Conservation (phyloP, 1,140 invertebrate genomes). For the Aphidius ervi region DNA sequence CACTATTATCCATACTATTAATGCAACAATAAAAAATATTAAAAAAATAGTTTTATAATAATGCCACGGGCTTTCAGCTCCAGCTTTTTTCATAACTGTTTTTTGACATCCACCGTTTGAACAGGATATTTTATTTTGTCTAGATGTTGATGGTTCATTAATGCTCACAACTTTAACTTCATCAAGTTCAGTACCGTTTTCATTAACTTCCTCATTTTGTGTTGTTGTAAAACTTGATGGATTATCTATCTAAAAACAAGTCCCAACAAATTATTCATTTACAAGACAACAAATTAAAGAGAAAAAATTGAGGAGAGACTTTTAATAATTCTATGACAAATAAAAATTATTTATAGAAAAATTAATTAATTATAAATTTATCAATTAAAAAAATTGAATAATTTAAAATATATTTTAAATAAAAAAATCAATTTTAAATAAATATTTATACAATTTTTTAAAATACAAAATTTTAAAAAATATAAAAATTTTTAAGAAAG, state of each 20-base stretch:
- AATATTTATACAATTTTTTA: no score
- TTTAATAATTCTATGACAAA: no score
- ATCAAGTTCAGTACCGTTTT: conserved; percentile 32
- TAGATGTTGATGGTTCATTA: conserved; percentile 24
- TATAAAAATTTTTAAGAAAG: no score
- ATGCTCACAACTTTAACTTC: conserved; percentile 30
- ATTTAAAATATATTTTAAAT: no score
- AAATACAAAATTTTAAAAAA: no score
- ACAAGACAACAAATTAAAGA: no score
- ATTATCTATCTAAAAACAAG: conserved; percentile 33
- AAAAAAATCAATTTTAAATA: no score
- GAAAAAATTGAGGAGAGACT: no score
- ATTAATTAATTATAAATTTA: no score
- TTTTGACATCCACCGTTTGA: conserved; percentile 26
- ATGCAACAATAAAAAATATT: conserved; percentile 44
- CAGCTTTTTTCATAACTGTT: conserved; percentile 21
- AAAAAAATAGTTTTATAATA: conserved; percentile 52
- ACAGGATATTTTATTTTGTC: conserved; percentile 24
- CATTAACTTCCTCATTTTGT: conserved; percentile 14
- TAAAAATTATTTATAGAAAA: no score
- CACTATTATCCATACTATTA: conserved; percentile 52
- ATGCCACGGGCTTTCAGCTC: conserved; percentile 52
- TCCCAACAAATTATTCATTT: no score
- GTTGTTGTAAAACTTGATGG: conserved; percentile 27
- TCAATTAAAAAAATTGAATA: no score